Base-by-base conservation (phyloP, 2,113 vertebrate species). In the Pseudonaja textilis region DNA sequence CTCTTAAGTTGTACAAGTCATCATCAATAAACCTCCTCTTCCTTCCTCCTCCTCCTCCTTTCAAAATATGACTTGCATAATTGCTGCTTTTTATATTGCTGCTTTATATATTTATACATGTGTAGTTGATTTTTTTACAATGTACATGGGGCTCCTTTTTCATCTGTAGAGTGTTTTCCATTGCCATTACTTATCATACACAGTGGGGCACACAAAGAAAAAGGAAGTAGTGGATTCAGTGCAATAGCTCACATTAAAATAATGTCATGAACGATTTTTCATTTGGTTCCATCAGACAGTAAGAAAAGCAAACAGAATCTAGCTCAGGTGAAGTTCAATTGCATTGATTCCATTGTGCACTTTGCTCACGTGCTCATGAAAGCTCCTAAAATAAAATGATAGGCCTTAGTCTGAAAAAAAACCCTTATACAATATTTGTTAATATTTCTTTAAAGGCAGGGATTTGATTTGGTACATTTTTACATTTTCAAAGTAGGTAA, bases 41-140 rank as follows among this genome's bases (percentile, higher is more conserved):
- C 56, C 22, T 56, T 5, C 56, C 6, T 23, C 55, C 18, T 64
- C 61, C 81, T 92, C 87, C 90, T 96, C 90, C 34, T 87, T 56
- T 64, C 20, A 85, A 93, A 85, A 85, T 64, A 74, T 50, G 4
- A 86, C 85, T 57, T 64, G 61, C 64, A 89, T 89, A 93, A 57
- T 91, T 93, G 91, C 92, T 14, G 52, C 4, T 92, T 93, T 90
- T 92, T 93, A 3, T 0, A 57, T 91, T 93, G 91, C 92, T 14
- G 52, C 4, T 92, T 93, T 90, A n/a, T n/a, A n/a, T n/a, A n/a
- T n/a, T 92, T 93, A 3, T 0, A 9, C 87, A 0, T 0, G 20
- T 92, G 23, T 2, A 47, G 5, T 89, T 92, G 89, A 90, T 61
- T 25, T 56, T 93, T 8, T 5, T 18, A 56, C 87, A 90, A 91